Evolutionary conservation across 2,888 invertebrate genomes (phyloP).

Genomic region (Tanaodytes sp.): DNA sequence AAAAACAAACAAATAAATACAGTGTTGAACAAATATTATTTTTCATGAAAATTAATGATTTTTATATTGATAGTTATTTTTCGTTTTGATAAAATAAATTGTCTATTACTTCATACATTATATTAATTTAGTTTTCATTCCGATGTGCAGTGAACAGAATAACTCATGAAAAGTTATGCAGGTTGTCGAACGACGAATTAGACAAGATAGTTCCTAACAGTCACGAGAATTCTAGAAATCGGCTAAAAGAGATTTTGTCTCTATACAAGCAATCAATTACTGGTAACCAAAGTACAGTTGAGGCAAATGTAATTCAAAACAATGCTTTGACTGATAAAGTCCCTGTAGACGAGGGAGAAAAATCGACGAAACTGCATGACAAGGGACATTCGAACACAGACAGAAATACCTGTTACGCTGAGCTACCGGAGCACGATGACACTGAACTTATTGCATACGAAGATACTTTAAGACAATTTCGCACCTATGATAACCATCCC

Average conservation of each 20-base stretch:
- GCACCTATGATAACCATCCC: not conserved
- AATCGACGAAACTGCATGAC: not conserved
- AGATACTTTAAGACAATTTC: not conserved
- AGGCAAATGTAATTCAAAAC: not conserved
- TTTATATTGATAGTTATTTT: no score
- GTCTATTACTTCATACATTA: no score
- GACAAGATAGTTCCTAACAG: no score
- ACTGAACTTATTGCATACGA: not conserved
- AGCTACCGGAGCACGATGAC: not conserved
- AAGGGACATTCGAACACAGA: not conserved
- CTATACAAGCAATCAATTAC: conserved; percentile 3
- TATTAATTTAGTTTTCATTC: no score
- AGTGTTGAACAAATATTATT: no score
- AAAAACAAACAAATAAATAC: no score
- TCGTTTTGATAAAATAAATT: no score
- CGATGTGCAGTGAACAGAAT: no score
- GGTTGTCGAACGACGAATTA: no score
- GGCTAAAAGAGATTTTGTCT: not conserved
- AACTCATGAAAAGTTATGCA: no score
- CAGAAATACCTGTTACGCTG: conserved; percentile 6
- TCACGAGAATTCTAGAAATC: not conserved
- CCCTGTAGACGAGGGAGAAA: not conserved
- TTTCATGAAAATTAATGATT: no score
- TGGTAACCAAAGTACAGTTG: not conserved
- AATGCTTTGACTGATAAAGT: not conserved